Conservation (phyloP, 2,888 invertebrate genomes). For the Eulithis prunata region DNA sequence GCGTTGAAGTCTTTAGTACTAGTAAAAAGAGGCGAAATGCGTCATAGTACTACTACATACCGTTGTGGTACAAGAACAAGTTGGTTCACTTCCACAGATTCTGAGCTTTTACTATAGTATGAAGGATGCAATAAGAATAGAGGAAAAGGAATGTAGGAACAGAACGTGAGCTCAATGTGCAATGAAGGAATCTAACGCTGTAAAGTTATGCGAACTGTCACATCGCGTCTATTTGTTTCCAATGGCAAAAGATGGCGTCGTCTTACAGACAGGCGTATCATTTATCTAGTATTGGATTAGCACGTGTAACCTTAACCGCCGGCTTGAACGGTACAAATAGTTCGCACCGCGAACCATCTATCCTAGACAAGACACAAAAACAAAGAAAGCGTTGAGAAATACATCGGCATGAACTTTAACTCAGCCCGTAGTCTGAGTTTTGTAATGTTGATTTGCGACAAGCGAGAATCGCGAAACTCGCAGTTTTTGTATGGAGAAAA, state of each 20-base stretch:
- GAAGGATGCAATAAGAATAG: neutral
- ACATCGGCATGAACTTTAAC: neutral
- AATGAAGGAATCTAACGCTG: constrained; percentile 22
- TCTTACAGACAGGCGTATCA: constrained; percentile 60
- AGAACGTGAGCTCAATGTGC: constrained; percentile 1
- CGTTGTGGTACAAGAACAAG: too few relatives aligned
- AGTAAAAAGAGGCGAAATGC: neutral
- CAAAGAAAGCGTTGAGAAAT: neutral
- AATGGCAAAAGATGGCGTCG: constrained; percentile 51
- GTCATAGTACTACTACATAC: too few relatives aligned
- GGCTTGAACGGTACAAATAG: constrained; percentile 78
- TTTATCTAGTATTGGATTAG: constrained; percentile 68
- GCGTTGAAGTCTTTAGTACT: constrained; percentile 26
- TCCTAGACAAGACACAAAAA: constrained; percentile 15
- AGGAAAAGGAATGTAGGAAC: constrained; percentile 13
- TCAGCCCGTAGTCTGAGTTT: too few relatives aligned
- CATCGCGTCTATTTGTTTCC: constrained; percentile 47
- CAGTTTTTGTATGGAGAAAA: too few relatives aligned
- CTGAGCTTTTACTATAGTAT: neutral
- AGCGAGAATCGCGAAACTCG: too few relatives aligned
- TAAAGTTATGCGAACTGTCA: constrained; percentile 41
- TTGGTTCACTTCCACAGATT: neutral
- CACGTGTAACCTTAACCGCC: constrained; percentile 69
- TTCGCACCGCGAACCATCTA: constrained; percentile 61
- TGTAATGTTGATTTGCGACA: too few relatives aligned